Conservation (phyloP, 2,797 vertebrate species). For the Paguma larvata region DNA sequence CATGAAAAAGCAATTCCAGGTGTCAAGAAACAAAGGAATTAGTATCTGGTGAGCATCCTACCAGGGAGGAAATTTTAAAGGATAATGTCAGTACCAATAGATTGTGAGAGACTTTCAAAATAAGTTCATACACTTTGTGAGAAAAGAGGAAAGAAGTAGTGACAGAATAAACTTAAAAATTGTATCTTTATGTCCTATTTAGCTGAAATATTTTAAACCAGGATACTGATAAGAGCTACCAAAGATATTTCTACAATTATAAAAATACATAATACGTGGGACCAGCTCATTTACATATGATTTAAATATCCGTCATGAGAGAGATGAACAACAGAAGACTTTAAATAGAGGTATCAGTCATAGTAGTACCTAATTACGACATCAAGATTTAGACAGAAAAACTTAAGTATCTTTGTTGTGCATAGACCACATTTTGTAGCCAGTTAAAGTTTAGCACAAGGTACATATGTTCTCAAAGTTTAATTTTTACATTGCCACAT, state of each 20-base stretch:
- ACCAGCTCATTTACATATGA: neutral
- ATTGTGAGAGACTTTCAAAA: constrained; percentile 26
- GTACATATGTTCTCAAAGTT: neutral
- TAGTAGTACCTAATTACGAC: neutral
- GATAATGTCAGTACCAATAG: neutral
- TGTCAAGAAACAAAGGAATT: neutral
- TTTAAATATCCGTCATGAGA: neutral
- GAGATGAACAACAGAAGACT: neutral
- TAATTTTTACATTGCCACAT: neutral
- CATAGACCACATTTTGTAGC: neutral
- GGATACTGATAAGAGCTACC: neutral
- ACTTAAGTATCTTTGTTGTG: neutral
- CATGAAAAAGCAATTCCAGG: neutral
- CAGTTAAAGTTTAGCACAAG: constrained; percentile 22
- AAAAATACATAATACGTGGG: neutral
- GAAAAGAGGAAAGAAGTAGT: neutral
- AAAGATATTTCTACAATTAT: neutral
- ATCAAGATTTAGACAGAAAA: constrained; percentile 6
- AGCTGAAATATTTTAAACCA: constrained; percentile 27
- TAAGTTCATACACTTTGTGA: neutral
- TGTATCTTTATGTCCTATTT: neutral
- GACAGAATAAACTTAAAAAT: neutral
- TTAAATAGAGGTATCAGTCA: neutral
- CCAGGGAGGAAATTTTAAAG: neutral
- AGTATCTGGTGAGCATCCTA: neutral